phyloP scores from a whole-genome alignment of 2,888 invertebrate species.

The Xestia ashworthii region DNA sequence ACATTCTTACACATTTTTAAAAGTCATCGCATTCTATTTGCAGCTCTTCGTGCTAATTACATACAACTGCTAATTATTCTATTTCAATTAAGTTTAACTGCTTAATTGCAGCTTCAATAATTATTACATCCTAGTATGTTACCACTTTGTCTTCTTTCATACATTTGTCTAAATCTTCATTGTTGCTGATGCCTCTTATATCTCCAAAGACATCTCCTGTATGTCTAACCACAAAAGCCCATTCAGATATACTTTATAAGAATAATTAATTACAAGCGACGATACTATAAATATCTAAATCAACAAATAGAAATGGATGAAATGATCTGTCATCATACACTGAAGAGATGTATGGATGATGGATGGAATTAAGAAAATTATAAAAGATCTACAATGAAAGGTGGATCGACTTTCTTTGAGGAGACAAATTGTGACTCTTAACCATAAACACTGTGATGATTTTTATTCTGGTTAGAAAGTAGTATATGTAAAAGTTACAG shows the following conservation, averaged over 20 bases:
- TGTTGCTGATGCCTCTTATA: slow-evolving; percentile 11
- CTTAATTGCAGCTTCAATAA: slow-evolving; percentile 9
- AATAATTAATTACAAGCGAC: slow-evolving; percentile 60
- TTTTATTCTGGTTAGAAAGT: slow-evolving; percentile 69
- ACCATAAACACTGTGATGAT: slow-evolving; percentile 75
- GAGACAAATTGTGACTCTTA: slow-evolving; percentile 79
- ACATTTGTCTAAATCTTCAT: neutral
- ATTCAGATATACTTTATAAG: slow-evolving; percentile 47
- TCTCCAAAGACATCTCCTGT: slow-evolving; percentile 17
- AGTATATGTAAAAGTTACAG: slow-evolving; percentile 67
- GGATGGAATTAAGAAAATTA: slow-evolving; percentile 81
- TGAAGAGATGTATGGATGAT: slow-evolving; percentile 70
- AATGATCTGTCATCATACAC: slow-evolving; percentile 74
- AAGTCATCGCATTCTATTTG: slow-evolving; percentile 23
- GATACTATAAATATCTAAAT: slow-evolving; percentile 73
- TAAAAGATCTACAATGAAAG: slow-evolving; percentile 71
- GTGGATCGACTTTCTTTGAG: slow-evolving; percentile 71
- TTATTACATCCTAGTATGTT: slow-evolving; percentile 3
- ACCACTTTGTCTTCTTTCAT: neutral
- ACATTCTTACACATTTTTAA: neutral
- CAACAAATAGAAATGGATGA: slow-evolving; percentile 70
- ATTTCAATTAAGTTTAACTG: slow-evolving; percentile 10
- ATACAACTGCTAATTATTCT: slow-evolving; percentile 18
- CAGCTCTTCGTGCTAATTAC: slow-evolving; percentile 22
- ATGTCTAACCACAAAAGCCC: slow-evolving; percentile 35